A percentile compares a stretch with the other conserved stretches of the same genome.
Conservation (phyloP, 2,797 vertebrate genomes). For the Lophotriccus pileatus region DNA sequence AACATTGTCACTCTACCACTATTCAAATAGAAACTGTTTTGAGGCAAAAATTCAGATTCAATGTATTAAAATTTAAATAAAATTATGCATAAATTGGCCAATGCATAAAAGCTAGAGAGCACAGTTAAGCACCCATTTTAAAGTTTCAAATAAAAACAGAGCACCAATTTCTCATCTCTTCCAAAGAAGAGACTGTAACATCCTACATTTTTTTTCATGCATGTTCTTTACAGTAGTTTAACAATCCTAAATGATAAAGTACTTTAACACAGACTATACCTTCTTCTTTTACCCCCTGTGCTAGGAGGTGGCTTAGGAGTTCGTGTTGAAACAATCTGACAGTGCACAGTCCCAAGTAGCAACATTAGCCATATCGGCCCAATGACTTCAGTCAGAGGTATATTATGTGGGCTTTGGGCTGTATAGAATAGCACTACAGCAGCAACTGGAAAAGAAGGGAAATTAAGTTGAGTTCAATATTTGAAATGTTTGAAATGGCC, state of each 20-base stretch:
- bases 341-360: slow-evolving; percentile 96
- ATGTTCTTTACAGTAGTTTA: neutral
- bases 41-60: neutral
- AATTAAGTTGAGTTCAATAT: slow-evolving; percentile 30
- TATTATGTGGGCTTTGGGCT: slow-evolving; percentile 84
- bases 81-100: neutral
- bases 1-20: neutral
- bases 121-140: neutral
- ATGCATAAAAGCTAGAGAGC: neutral
- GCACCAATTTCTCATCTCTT: neutral
- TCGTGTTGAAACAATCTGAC: slow-evolving; percentile 98
- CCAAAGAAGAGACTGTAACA: neutral
- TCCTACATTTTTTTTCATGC: neutral
- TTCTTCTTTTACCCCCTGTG: slow-evolving; percentile 91
- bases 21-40: neutral
- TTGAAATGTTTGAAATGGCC: neutral
- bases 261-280: slow-evolving; percentile 74
- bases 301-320: slow-evolving; percentile 88
- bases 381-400: slow-evolving; percentile 94
- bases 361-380: slow-evolving; percentile 95
- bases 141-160: neutral
- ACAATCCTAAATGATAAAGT: neutral
- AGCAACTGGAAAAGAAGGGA: slow-evolving; percentile 78
- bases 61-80: neutral
- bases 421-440: slow-evolving; percentile 86